phyloP scores from a whole-genome alignment of 2,113 vertebrate genomes.

The Felis chaus region DNA sequence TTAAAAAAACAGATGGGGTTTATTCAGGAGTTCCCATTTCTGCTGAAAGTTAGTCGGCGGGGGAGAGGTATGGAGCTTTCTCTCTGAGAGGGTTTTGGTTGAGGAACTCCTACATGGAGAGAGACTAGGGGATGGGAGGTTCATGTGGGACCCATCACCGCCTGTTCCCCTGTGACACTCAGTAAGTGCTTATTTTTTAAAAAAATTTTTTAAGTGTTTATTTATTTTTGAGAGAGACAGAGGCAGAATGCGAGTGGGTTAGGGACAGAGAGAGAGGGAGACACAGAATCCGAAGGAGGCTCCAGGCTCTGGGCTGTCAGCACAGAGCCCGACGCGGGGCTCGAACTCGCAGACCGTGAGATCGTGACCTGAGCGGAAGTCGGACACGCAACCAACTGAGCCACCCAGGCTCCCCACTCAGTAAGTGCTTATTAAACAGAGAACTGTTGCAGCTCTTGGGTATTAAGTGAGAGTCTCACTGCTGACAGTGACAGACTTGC shows the following conservation, averaged over 20 bases:
- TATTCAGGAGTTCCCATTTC: neutral
- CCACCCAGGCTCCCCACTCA: neutral
- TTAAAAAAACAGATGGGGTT: neutral
- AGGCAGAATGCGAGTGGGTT: too few species aligned
- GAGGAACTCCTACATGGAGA: neutral
- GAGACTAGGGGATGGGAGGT: accelerated
- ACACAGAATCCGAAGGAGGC: too few species aligned
- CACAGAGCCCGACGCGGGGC: too few species aligned
- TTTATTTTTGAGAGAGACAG: too few species aligned
- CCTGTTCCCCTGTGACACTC: accelerated
- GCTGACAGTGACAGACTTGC: neutral
- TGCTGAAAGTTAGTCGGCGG: neutral
- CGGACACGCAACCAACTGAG: too few species aligned
- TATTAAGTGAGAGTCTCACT: neutral
- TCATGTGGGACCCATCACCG: accelerated
- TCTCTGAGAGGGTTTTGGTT: neutral
- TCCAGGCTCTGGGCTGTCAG: too few species aligned
- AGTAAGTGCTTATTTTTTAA: neutral
- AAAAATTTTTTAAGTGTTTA: too few species aligned
- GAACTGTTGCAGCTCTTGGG: neutral
- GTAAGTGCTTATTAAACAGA: neutral
- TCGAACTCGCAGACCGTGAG: too few species aligned
- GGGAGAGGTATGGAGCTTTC: neutral
- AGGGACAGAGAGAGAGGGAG: too few species aligned
- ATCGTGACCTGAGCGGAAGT: too few species aligned